Evolutionary conservation across 2,797 vertebrate species (phyloP).

Genomic region (Sebastes itinus): DNA sequence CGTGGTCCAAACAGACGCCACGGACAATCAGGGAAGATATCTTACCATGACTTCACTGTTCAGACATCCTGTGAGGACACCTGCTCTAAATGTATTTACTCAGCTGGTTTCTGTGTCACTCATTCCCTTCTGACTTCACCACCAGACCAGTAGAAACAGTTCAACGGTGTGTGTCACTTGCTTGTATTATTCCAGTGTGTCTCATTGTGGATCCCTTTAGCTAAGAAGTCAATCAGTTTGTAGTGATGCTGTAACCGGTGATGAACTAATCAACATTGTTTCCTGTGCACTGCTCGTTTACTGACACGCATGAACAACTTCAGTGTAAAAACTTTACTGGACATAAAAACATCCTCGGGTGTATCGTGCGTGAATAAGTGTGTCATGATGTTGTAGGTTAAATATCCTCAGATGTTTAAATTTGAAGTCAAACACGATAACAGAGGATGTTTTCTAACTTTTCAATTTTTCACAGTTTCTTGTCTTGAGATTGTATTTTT

Average conservation of each 20-base stretch:
- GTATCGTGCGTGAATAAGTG: conserved; percentile 15
- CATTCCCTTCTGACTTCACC: conserved; percentile 38
- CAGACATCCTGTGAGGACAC: conserved; percentile 29
- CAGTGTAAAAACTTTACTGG: conserved; percentile 10
- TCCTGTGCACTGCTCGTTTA: conserved; percentile 41
- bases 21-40: conserved; percentile 40
- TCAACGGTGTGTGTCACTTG: conserved; percentile 3
- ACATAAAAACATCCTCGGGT: conserved; percentile 25
- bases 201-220: conserved; percentile 42
- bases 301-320: conserved; percentile 49
- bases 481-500: conserved; percentile 55
- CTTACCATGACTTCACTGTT: conserved; percentile 28
- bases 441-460: conserved; percentile 46
- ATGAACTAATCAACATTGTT: conserved; percentile 37
- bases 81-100: conserved; percentile 42
- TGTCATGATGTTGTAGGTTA: conserved; percentile 25
- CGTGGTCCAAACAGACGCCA: conserved; percentile 3
- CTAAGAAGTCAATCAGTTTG: conserved; percentile 29
- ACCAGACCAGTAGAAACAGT: conserved; percentile 5
- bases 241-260: conserved; percentile 51
- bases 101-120: conserved; percentile 50
- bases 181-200: conserved; percentile 46
- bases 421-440: conserved; percentile 25
- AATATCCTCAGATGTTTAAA: conserved; percentile 21
- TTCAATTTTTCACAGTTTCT: conserved; percentile 38